Evolutionary conservation across 2,113 vertebrate genomes (phyloP), one percentile per base, ranked within the genome.

Genomic region (Mesembrinibis cayennensis): DNA sequence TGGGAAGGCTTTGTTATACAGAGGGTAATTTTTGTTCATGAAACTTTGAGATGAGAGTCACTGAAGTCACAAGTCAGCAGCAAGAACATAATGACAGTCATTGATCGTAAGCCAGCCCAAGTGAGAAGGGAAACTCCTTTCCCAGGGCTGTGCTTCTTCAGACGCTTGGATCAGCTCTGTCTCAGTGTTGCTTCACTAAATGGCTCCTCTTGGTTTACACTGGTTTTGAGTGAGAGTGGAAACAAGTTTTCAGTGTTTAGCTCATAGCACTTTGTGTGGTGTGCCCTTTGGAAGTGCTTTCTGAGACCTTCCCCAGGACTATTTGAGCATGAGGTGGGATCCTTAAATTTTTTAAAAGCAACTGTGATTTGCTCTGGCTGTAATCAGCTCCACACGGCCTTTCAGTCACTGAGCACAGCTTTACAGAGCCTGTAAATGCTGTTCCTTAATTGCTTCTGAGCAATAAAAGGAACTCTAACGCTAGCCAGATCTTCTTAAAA

Each of bases 351-450:
- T 90, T 78, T 63, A 55, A 59, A 49, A 67, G 73, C 47, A 56
- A 0, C 26, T 76, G n/a, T 67, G 62, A 50, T 77, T 77, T 85
- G 53, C 16, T 30, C 13, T 45, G 40, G 32, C 58, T 82, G 30
- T 72, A 61, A 58, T 93, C 38, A 16, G 29, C 26, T 77, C 56
- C 52, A 52, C 29, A 11, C 2, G 1, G 42, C 26, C 77, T 84
- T 80, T 76, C 65, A 73, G 78, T 82, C 32, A n/a, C 70, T 34
- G n/a, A 70, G 30, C 62, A 45, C 45, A 79, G 81, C 66, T 89
- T 96, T 95, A 84, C 53, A 77, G 78, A 90, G 34, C 58, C 62
- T 90, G 53, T 73, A 90, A 95, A 88, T 93, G 36, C 40, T 66
- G 36, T 69, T 90, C 71, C 49, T 49, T 91, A 91, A 82, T 82